Percentiles rank a stretch among this genome's conserved stretches.
These are phyloP conservation scores for Pterois miles DNA, from an alignment of 2,797 vertebrate species.

Conservation along the genomic window DNA sequence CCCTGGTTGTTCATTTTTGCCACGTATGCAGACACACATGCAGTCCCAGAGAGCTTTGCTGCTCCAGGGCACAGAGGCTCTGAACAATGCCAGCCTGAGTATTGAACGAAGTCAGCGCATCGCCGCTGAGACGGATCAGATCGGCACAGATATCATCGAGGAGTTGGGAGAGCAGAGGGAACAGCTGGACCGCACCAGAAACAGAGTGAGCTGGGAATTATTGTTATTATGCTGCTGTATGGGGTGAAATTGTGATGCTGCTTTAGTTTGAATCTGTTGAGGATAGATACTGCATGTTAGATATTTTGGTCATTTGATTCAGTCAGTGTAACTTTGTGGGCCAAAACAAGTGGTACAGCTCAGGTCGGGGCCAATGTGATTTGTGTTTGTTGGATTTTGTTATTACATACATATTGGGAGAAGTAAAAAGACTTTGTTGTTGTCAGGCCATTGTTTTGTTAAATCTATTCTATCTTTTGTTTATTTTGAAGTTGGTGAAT, in stretches of 20 bases:
- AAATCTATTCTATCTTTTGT: conserved; percentile 14
- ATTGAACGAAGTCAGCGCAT: conserved; percentile 93
- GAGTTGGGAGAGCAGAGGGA: conserved; percentile 96
- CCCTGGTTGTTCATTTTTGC: background rate
- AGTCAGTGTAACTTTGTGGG: too few relatives aligned
- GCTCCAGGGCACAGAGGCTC: conserved; percentile 91
- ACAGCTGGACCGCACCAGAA: conserved; percentile 92
- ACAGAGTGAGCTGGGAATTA: conserved; percentile 82
- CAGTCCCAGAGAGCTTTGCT: conserved; percentile 92
- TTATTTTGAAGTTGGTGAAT: conserved; percentile 86
- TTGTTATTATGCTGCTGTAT: too few relatives aligned
- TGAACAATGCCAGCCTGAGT: conserved; percentile 91
- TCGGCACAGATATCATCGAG: conserved; percentile 94
- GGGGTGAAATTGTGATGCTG: background rate
- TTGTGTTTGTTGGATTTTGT: background rate
- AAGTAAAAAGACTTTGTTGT: background rate
- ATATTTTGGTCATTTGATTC: background rate
- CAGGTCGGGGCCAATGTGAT: background rate
- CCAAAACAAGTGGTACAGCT: background rate
- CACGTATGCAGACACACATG: conserved; percentile 83
- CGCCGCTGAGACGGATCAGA: conserved; percentile 91
- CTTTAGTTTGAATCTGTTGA: background rate
- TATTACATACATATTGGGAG: background rate
- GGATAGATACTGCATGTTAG: background rate
- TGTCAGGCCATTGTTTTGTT: background rate